Percentiles rank a stretch among this genome's conserved stretches.
phyloP scores from a whole-genome alignment of 2,797 vertebrate species.

The Geotrypetes seraphini region DNA sequence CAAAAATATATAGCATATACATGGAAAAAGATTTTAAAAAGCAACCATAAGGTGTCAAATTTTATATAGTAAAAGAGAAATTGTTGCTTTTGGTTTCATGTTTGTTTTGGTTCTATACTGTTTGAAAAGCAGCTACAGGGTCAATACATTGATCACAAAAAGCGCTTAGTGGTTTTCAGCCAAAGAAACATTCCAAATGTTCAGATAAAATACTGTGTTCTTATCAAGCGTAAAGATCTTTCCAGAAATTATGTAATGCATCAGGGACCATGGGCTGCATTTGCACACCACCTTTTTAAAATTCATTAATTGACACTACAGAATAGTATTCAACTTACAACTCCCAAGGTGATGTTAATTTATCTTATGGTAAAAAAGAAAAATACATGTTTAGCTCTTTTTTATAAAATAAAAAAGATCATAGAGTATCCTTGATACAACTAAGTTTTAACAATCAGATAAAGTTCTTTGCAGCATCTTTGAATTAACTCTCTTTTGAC shows the following conservation, averaged over 20 bases:
- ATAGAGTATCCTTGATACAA: no score
- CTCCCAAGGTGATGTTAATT: no score
- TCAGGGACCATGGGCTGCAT: slow-evolving; percentile 15
- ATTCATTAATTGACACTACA: no score
- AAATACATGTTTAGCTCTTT: no score
- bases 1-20: neutral
- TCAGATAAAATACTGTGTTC: slow-evolving; percentile 30
- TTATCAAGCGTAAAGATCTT: slow-evolving; percentile 27
- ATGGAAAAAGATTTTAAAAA: no score
- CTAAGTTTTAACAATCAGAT: no score
- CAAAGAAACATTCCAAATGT: slow-evolving; percentile 20
- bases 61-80: slow-evolving; percentile 4
- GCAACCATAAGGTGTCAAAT: neutral
- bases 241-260: slow-evolving; percentile 26
- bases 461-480: no score
- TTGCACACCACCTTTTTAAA: no score
- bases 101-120: slow-evolving; percentile 16
- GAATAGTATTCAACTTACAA: no score
- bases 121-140: slow-evolving; percentile 21
- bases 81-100: neutral
- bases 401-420: no score
- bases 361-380: no score
- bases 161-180: slow-evolving; percentile 6
- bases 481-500: no score
- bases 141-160: slow-evolving; percentile 7